Evolutionary conservation across 2,888 invertebrate genomes (phyloP).

Genomic region (Eupithecia pulchellata): DNA sequence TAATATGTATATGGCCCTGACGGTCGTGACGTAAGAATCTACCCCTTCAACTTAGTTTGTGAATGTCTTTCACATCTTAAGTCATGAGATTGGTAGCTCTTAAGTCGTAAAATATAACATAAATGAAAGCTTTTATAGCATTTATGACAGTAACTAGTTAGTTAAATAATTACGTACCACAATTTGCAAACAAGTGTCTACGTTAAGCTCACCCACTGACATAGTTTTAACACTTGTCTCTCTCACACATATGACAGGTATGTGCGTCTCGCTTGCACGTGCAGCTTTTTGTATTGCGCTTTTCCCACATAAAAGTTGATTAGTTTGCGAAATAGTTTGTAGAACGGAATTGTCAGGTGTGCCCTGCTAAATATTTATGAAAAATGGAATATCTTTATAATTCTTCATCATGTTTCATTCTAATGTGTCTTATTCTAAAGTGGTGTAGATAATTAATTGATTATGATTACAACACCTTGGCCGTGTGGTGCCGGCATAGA

Average conservation of each 20-base stretch:
- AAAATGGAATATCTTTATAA: no score
- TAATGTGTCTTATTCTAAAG: no score
- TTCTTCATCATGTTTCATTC: no score
- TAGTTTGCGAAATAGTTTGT: background rate
- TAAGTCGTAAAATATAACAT: background rate
- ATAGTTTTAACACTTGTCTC: background rate
- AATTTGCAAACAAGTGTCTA: slow-evolving; percentile 1
- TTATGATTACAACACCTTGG: no score
- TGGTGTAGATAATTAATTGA: no score
- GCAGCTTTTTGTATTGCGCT: background rate
- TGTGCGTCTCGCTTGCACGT: background rate
- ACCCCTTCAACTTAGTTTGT: no score
- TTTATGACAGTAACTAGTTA: background rate
- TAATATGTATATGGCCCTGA: no score
- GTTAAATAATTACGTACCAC: background rate
- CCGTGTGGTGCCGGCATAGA: no score
- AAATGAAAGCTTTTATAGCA: background rate
- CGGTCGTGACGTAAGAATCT: no score
- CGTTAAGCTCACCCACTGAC: background rate
- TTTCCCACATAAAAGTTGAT: background rate
- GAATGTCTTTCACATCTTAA: background rate
- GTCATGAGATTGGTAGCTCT: background rate
- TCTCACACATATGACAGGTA: background rate
- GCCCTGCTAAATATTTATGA: no score
- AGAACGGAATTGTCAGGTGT: background rate